Conservation (phyloP, 1,140 invertebrate species). For the Drosophila sturtevanti region DNA sequence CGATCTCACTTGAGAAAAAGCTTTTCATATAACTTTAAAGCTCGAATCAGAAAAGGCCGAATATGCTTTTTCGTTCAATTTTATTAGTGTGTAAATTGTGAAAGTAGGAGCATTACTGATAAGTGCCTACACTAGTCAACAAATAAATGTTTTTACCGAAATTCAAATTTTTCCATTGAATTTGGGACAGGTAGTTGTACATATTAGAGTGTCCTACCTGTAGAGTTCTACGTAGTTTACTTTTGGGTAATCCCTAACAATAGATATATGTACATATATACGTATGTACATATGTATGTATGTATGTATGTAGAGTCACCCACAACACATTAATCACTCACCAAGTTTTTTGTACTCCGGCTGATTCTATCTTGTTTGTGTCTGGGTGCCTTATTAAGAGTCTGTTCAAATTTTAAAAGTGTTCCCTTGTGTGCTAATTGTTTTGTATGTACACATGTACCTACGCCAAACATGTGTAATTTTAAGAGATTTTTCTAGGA, state of each 20-base stretch:
- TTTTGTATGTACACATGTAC: constrained; percentile 28
- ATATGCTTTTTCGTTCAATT: constrained; percentile 26
- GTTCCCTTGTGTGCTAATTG: constrained; percentile 34
- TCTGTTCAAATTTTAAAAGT: constrained; percentile 38
- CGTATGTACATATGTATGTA: too few species aligned
- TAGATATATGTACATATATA: too few species aligned
- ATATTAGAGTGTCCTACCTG: constrained; percentile 19
- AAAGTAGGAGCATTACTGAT: constrained; percentile 54
- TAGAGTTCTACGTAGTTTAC: constrained; percentile 18
- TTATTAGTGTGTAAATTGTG: constrained; percentile 50
- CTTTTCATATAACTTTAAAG: constrained; percentile 27
- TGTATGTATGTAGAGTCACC: too few species aligned
- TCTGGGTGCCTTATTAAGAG: constrained; percentile 32
- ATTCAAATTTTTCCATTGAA: background rate
- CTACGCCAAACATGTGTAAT: constrained; percentile 31
- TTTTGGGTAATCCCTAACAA: constrained; percentile 38
- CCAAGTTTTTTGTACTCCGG: background rate
- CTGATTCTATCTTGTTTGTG: background rate
- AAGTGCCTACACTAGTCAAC: constrained; percentile 43
- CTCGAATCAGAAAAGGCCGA: constrained; percentile 46
- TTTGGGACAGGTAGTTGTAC: background rate
- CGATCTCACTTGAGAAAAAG: constrained; percentile 22
- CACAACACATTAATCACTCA: constrained; percentile 40
- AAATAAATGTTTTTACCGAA: constrained; percentile 10
- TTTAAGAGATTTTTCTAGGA: constrained; percentile 45